Evolutionary conservation across 2,113 vertebrate species (phyloP).

Genomic region (Chaetorhynchus papuensis): DNA sequence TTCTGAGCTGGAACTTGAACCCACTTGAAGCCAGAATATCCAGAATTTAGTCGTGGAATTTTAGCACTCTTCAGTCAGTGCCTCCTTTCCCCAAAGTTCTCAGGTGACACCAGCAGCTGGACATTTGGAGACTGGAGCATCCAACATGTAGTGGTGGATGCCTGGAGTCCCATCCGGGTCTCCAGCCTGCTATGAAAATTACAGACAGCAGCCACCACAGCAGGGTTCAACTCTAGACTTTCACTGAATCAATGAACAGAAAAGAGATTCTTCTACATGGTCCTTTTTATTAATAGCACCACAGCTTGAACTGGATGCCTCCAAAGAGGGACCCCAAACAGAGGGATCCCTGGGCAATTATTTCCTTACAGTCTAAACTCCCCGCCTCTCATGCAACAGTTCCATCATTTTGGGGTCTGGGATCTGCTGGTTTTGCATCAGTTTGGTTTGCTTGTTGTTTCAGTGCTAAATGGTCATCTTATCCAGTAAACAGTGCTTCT

Average conservation of each 20-base stretch:
- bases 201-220: not conserved
- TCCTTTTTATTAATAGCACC: not conserved
- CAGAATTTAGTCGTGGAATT: not conserved
- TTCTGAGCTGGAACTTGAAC: not conserved
- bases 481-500: not conserved
- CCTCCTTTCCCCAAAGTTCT: not conserved
- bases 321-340: not conserved
- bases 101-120: not conserved
- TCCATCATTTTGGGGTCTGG: not conserved
- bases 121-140: not conserved
- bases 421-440: not conserved
- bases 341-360: not conserved
- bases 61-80: not conserved
- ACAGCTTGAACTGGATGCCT: not conserved
- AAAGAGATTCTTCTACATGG: not conserved
- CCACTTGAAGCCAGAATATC: not conserved
- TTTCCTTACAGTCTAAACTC: not conserved
- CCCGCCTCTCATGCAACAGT: not conserved
- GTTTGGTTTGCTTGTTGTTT: not conserved
- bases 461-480: not conserved
- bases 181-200: not conserved
- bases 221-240: not conserved
- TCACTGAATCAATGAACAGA: accelerated
- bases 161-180: not conserved
- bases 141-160: accelerated